A percentile compares a stretch with the other conserved stretches of the same genome.
These are phyloP conservation scores for Hipposideros armiger DNA, from an alignment of 2,113 vertebrate species.

Conservation along the genomic window DNA sequence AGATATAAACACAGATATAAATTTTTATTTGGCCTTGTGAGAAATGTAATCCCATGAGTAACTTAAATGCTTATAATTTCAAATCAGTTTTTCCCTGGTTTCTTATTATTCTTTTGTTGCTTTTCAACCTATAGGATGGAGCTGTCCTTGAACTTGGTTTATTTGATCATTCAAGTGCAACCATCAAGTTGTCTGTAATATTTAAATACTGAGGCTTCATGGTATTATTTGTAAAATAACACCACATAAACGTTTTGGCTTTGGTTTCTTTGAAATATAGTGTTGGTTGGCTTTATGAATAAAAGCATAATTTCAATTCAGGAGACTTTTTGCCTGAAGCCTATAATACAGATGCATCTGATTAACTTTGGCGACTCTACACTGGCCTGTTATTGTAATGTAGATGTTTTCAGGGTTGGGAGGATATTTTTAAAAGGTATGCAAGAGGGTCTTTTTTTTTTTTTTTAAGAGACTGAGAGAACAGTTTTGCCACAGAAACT, in stretches of 20 bases:
- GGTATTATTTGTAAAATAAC: slow-evolving; percentile 87
- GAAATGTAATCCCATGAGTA: slow-evolving; percentile 71
- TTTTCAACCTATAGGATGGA: slow-evolving; percentile 89
- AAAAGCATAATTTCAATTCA: slow-evolving; percentile 90
- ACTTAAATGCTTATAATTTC: slow-evolving; percentile 87
- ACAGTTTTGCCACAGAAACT: slow-evolving; percentile 85
- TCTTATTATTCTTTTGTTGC: slow-evolving; percentile 90
- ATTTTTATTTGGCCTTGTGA: slow-evolving; percentile 70
- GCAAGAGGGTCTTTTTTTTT: slow-evolving; percentile 71
- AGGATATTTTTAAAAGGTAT: slow-evolving; percentile 85
- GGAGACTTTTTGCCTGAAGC: slow-evolving; percentile 89
- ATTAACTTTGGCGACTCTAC: slow-evolving; percentile 90
- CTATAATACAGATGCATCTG: slow-evolving; percentile 90
- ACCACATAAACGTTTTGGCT: slow-evolving; percentile 88
- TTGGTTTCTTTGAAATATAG: slow-evolving; percentile 83
- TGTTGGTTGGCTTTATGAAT: slow-evolving; percentile 87
- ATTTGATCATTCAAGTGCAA: slow-evolving; percentile 91
- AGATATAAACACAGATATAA: slow-evolving; percentile 51
- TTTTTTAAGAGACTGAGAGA: slow-evolving; percentile 71
- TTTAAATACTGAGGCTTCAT: slow-evolving; percentile 86
- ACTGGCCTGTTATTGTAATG: slow-evolving; percentile 91
- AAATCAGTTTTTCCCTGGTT: slow-evolving; percentile 86
- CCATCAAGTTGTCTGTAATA: slow-evolving; percentile 88
- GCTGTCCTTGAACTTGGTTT: slow-evolving; percentile 90
- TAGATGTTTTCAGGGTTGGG: slow-evolving; percentile 90